Evolutionary conservation across 2,113 vertebrate genomes (phyloP).

Genomic region (Silurus asotus): DNA sequence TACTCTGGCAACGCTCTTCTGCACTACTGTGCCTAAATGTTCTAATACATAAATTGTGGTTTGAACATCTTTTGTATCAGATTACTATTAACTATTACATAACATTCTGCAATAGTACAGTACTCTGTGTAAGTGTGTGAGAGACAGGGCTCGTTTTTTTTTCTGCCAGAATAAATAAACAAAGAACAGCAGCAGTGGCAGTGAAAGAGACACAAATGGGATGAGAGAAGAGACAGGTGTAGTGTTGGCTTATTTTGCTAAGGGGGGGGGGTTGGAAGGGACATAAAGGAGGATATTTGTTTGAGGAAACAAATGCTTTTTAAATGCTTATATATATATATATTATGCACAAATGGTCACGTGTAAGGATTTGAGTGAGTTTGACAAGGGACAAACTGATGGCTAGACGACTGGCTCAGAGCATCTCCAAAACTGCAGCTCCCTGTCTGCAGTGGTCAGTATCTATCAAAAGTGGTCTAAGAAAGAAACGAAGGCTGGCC

Average conservation of each 20-base stretch:
- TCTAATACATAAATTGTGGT: neutral
- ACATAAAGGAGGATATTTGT: slow-evolving; percentile 7
- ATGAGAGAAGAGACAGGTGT: neutral
- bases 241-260: neutral
- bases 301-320: neutral
- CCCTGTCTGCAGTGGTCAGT: too few species aligned
- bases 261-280: too few species aligned
- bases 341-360: too few species aligned
- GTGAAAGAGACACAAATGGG: slow-evolving; percentile 13
- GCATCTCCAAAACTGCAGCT: too few species aligned
- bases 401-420: too few species aligned
- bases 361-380: too few species aligned
- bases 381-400: too few species aligned
- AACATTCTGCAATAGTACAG: neutral
- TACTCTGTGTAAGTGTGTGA: neutral
- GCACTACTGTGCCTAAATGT: neutral
- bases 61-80: neutral
- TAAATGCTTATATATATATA: neutral
- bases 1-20: neutral
- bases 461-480: too few species aligned
- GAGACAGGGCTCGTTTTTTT: neutral
- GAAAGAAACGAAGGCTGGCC: too few species aligned
- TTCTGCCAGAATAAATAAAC: slow-evolving; percentile 9
- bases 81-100: neutral
- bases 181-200: neutral